A percentile compares a stretch with the other conserved stretches of the same genome.
Evolutionary conservation across 2,888 invertebrate genomes (phyloP).

Genomic region (Polia nebulosa): DNA sequence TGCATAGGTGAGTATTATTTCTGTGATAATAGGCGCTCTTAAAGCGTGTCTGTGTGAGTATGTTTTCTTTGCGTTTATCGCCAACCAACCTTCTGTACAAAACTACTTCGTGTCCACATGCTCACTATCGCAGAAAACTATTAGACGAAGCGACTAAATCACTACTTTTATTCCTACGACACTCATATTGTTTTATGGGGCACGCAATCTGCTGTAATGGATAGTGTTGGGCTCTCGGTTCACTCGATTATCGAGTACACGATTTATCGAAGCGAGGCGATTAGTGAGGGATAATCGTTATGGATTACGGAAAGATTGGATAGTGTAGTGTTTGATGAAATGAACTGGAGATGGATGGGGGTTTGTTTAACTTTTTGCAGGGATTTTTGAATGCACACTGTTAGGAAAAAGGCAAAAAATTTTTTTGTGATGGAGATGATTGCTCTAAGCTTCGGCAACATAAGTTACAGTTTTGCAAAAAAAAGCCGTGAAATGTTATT

Average conservation of each 20-base stretch:
- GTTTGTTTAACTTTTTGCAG: not conserved
- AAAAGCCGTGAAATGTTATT: too few species aligned
- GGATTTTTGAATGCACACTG: not conserved
- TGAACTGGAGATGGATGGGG: slow-evolving; percentile 14
- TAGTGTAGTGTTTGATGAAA: slow-evolving; percentile 34
- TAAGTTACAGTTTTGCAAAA: too few species aligned
- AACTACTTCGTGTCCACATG: not conserved
- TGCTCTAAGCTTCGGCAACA: too few species aligned
- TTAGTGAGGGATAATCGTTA: slow-evolving; percentile 58
- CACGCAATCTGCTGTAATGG: slow-evolving; percentile 70
- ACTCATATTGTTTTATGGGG: slow-evolving; percentile 73
- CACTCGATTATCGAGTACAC: slow-evolving; percentile 55
- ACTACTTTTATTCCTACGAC: slow-evolving; percentile 65
- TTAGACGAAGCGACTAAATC: slow-evolving; percentile 61
- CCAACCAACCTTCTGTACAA: slow-evolving; percentile 11
- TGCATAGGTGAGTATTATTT: too few species aligned
- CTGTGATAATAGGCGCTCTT: too few species aligned
- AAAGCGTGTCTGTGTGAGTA: too few species aligned
- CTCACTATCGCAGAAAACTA: slow-evolving; percentile 55
- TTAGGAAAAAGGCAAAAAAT: too few species aligned
- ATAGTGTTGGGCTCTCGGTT: slow-evolving; percentile 59
- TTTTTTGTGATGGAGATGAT: too few species aligned
- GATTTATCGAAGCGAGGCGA: slow-evolving; percentile 56
- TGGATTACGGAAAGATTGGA: slow-evolving; percentile 43
- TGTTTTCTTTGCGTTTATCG: not conserved